Conservation (phyloP, 2,888 invertebrate species). For the Tetropium fuscum region DNA sequence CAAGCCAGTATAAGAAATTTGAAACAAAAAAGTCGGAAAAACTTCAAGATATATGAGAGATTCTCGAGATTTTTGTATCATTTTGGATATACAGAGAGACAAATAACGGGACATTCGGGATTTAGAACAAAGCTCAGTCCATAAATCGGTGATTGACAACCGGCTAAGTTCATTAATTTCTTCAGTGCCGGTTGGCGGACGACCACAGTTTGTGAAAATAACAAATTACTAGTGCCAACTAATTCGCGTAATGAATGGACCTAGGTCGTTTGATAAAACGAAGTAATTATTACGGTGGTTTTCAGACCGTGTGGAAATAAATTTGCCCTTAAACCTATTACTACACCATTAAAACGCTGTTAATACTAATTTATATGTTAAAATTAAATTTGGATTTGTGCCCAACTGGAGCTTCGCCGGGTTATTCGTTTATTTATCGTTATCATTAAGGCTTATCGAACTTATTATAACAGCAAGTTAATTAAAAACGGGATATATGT, state of each 20-base stretch:
- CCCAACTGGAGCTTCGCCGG: conserved; percentile 26
- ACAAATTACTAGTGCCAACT: conserved; percentile 25
- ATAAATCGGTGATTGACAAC: no score
- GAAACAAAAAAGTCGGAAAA: no score
- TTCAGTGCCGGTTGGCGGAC: no score
- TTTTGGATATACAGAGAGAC: no score
- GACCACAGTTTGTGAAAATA: conserved; percentile 12
- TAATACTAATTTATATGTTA: conserved; percentile 35
- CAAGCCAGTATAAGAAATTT: no score
- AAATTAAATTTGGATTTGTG: conserved; percentile 34
- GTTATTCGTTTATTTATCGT: conserved; percentile 21
- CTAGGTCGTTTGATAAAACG: conserved; percentile 32
- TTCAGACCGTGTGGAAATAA: conserved; percentile 29
- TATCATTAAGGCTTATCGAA: conserved; percentile 23
- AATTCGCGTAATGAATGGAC: conserved; percentile 33
- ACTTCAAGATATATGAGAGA: no score
- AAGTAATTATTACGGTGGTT: conserved; percentile 33
- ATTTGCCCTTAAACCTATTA: conserved; percentile 32
- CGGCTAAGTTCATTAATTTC: no score
- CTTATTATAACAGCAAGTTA: conserved; percentile 30
- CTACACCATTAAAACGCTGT: conserved; percentile 21
- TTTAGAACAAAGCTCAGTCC: no score
- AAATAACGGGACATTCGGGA: no score
- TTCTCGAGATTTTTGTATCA: no score
- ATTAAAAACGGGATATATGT: no score